Conservation (phyloP, 2,888 invertebrate species). For the Calameuta idolon region DNA sequence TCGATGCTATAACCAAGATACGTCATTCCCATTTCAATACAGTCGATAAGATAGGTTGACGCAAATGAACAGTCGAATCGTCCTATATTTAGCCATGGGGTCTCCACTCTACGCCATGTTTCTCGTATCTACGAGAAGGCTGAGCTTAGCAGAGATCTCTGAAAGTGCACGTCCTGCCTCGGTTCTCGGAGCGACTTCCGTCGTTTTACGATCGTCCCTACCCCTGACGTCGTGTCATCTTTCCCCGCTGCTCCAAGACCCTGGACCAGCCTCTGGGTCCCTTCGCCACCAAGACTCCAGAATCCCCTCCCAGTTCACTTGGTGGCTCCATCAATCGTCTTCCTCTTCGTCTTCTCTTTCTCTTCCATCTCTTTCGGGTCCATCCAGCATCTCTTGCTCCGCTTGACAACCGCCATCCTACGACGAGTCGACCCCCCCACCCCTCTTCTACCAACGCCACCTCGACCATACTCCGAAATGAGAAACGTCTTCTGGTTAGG, state of each 20-base stretch:
- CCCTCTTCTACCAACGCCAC: neutral
- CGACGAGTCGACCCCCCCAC: neutral
- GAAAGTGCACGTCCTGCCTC: slow-evolving; percentile 22
- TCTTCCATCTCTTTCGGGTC: neutral
- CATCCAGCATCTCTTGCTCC: neutral
- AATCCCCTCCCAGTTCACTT: slow-evolving; percentile 2
- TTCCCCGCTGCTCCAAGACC: neutral
- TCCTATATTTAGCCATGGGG: neutral
- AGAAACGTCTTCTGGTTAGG: slow-evolving; percentile 5
- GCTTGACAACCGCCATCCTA: slow-evolving; percentile 3
- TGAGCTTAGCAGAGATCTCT: slow-evolving; percentile 19
- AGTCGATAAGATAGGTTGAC: neutral
- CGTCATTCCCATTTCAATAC: neutral
- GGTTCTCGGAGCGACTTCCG: slow-evolving; percentile 36
- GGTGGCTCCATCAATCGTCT: neutral
- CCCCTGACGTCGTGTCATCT: slow-evolving; percentile 12
- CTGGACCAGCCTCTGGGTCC: neutral
- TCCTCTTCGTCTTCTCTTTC: neutral
- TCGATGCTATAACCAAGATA: neutral
- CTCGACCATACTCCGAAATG: neutral
- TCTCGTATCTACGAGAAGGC: neutral
- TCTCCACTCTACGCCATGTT: neutral
- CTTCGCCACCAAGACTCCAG: neutral
- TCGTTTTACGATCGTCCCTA: slow-evolving; percentile 34
- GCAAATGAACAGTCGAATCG: neutral